A percentile compares a stretch with the other conserved stretches of the same genome.
These are phyloP conservation scores for Pluvialis apricaria DNA, from an alignment of 2,113 vertebrate genomes.

Conservation along the genomic window DNA sequence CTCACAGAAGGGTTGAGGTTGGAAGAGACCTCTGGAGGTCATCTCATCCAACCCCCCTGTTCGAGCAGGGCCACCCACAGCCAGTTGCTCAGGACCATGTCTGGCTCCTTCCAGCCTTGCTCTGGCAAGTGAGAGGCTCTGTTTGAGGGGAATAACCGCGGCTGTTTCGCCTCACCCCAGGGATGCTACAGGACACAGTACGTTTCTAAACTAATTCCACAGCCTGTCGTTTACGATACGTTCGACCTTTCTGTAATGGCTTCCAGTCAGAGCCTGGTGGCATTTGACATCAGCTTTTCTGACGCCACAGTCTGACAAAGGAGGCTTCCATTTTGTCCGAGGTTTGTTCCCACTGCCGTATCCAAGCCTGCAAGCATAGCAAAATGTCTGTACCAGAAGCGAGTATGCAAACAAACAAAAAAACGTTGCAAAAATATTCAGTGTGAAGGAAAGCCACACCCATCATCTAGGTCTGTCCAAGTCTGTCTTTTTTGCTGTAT, in stretches of 20 bases:
- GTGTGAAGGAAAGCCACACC: not conserved
- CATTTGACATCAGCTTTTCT: not conserved
- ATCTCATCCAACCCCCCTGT: accelerated
- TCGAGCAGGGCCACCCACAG: not conserved
- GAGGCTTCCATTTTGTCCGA: not conserved
- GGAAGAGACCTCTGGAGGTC: not conserved
- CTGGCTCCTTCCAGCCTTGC: not conserved
- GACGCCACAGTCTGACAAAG: not conserved
- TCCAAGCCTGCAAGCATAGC: not conserved
- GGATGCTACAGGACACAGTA: not conserved
- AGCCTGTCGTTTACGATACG: not conserved
- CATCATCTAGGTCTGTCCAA: not conserved
- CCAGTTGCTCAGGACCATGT: not conserved
- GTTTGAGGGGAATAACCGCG: not conserved
- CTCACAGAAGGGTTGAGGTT: not conserved
- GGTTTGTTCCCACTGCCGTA: not conserved
- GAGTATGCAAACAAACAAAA: conserved; percentile 20
- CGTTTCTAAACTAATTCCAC: not conserved
- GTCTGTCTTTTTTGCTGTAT: not conserved
- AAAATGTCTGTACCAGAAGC: not conserved
- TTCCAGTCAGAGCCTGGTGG: not conserved
- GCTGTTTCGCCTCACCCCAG: not conserved
- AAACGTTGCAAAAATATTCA: conserved; percentile 7
- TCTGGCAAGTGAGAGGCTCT: not conserved
- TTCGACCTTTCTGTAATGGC: not conserved